A percentile compares a stretch with the other conserved stretches of the same genome.
These are phyloP conservation scores for Nebria brevicollis DNA, from an alignment of 2,888 invertebrate genomes.

Conservation along the genomic window DNA sequence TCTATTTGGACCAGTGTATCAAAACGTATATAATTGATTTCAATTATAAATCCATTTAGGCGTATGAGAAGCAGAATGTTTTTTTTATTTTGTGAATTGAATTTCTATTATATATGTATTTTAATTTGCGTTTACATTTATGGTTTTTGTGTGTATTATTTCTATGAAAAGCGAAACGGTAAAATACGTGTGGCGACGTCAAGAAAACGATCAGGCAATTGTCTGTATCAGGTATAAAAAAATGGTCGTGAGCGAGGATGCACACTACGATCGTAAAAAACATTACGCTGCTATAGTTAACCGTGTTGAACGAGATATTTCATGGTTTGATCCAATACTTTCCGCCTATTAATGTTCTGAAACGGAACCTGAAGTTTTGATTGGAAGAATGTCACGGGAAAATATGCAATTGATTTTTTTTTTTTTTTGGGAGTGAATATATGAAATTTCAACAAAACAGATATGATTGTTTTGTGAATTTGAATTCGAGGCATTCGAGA, in stretches of 20 bases:
- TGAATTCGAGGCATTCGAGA: too few species aligned
- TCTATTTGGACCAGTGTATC: too few species aligned
- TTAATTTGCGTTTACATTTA: background rate
- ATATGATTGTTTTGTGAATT: too few species aligned
- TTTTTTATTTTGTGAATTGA: background rate
- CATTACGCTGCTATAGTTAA: constrained; percentile 25
- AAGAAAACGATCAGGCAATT: background rate
- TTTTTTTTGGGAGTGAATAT: too few species aligned
- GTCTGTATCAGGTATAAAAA: background rate
- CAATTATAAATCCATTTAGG: too few species aligned
- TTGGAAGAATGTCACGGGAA: constrained; percentile 41
- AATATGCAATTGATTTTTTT: background rate
- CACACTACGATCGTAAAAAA: background rate
- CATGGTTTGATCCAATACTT: constrained; percentile 46
- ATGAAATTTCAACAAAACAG: too few species aligned
- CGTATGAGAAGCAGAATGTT: background rate
- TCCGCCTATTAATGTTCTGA: constrained; percentile 41
- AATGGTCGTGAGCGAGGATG: background rate
- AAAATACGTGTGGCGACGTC: background rate
- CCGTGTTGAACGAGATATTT: constrained; percentile 43
- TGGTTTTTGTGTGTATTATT: background rate
- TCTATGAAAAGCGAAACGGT: background rate
- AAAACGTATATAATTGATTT: too few species aligned
- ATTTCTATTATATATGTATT: background rate
- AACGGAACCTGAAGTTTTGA: constrained; percentile 41